phyloP scores from a whole-genome alignment of 2,797 vertebrate genomes.

The Uromys caudimaculatus region DNA sequence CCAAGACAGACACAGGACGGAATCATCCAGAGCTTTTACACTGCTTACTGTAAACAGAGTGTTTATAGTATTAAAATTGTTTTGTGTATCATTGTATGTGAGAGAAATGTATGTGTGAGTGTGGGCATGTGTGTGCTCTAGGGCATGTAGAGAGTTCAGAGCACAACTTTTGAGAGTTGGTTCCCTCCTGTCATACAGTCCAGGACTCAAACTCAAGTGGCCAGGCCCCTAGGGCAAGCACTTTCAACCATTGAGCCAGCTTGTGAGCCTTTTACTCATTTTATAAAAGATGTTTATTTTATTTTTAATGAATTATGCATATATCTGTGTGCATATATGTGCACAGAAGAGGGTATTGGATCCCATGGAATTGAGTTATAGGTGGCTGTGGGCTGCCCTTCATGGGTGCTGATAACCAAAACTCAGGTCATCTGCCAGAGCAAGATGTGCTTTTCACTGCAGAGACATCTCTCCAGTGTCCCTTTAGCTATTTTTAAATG shows the following conservation, averaged over 20 bases:
- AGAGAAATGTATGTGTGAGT: background rate
- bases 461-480: background rate
- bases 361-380: background rate
- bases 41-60: background rate
- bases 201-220: background rate
- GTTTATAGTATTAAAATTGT: background rate
- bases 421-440: background rate
- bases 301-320: background rate
- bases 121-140: background rate
- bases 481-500: conserved; percentile 29
- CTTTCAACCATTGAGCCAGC: background rate
- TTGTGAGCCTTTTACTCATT: background rate
- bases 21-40: background rate
- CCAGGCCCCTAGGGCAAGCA: background rate
- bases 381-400: background rate
- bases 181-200: too few species aligned
- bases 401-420: background rate
- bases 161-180: background rate
- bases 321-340: background rate
- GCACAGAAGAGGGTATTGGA: background rate
- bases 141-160: background rate
- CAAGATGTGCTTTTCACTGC: background rate
- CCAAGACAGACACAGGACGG: background rate
- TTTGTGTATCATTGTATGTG: background rate
- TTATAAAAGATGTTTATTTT: background rate